These are phyloP conservation scores for Micrasema longulum DNA, from an alignment of 1,140 invertebrate genomes.

Conservation along the genomic window DNA sequence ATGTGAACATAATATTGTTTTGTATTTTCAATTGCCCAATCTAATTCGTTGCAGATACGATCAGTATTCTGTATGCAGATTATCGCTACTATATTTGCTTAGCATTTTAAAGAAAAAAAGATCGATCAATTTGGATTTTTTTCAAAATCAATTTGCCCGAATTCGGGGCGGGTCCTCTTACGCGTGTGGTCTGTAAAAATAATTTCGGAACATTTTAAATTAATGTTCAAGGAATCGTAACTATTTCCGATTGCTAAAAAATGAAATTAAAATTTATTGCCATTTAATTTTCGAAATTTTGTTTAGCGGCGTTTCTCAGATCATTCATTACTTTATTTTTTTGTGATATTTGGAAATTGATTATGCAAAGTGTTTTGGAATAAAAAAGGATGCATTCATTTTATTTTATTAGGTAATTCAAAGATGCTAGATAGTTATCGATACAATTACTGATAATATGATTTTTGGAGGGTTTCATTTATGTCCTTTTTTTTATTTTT, in stretches of 20 bases:
- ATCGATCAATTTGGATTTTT: slow-evolving; percentile 12
- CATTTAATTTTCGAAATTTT: no score
- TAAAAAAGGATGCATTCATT: no score
- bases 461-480: no score
- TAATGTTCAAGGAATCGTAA: slow-evolving; percentile 11
- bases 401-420: no score
- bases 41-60: slow-evolving; percentile 22
- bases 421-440: no score
- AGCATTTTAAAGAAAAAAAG: slow-evolving; percentile 9
- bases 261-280: neutral
- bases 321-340: no score
- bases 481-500: no score
- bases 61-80: slow-evolving; percentile 23
- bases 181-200: slow-evolving; percentile 27
- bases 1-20: slow-evolving; percentile 1
- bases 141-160: slow-evolving; percentile 26
- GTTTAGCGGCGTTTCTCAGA: no score
- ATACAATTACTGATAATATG: no score
- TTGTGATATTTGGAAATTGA: no score
- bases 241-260: slow-evolving; percentile 32
- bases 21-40: slow-evolving; percentile 21
- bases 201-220: slow-evolving; percentile 10
- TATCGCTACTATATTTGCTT: slow-evolving; percentile 20
- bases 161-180: neutral
- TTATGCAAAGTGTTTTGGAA: no score